These are phyloP conservation scores for Colossoma macropomum DNA, from an alignment of 2,113 vertebrate genomes.

Conservation along the genomic window DNA sequence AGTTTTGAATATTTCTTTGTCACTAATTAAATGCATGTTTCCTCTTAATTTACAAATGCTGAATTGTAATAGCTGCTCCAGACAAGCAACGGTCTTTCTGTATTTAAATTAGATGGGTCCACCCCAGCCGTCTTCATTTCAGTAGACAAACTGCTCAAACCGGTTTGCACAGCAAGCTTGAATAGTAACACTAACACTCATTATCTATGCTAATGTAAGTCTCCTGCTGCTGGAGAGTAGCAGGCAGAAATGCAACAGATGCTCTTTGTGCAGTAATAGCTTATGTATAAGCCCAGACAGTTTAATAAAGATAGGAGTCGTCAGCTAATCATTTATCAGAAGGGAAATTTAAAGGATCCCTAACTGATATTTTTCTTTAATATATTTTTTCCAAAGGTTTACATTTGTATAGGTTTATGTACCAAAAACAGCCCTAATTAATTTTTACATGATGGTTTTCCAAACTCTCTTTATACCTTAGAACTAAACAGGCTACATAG, in stretches of 20 bases:
- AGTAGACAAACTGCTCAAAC: constrained; percentile 17
- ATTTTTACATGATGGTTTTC: too few species aligned
- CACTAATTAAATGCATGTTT: not conserved
- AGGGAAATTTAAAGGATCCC: too few species aligned
- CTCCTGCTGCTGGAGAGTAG: not conserved
- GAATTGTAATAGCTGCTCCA: not conserved
- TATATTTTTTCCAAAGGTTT: too few species aligned
- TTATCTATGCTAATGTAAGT: constrained; percentile 1
- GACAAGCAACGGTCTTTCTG: not conserved
- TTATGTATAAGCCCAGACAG: not conserved
- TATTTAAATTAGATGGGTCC: not conserved
- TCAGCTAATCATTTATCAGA: too few species aligned
- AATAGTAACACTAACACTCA: not conserved
- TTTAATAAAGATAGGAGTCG: not conserved
- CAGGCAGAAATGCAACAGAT: not conserved
- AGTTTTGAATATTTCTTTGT: too few species aligned
- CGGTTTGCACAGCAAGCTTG: not conserved
- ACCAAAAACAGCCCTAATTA: too few species aligned
- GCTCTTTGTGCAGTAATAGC: not conserved
- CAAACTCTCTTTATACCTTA: too few species aligned
- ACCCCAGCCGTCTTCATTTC: not conserved
- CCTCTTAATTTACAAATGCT: not conserved
- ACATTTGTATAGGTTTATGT: too few species aligned
- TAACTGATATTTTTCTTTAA: too few species aligned
- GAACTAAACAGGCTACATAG: too few species aligned